phyloP scores from a whole-genome alignment of 2,888 invertebrate genomes.

The Aphidius colemani region DNA sequence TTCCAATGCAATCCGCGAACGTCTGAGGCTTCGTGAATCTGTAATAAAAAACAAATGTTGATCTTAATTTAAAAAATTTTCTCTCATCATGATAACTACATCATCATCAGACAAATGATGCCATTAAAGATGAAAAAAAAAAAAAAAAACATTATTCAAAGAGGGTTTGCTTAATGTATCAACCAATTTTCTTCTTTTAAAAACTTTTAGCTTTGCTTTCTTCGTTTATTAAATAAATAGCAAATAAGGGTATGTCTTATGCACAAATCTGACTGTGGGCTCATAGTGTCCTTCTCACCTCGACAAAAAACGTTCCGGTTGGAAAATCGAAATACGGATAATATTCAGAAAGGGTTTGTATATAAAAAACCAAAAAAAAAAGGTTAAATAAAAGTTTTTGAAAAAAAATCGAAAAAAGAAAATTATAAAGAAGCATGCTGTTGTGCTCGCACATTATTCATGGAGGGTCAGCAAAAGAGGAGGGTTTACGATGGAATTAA shows the following conservation, averaged over 20 bases:
- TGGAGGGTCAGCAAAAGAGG: too few species aligned
- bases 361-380: neutral
- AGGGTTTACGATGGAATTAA: conserved; percentile 4
- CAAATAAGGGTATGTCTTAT: too few species aligned
- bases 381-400: neutral
- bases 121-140: neutral
- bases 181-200: too few species aligned
- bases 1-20: conserved; percentile 97
- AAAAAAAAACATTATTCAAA: too few species aligned
- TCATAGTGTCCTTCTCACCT: too few species aligned
- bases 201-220: too few species aligned
- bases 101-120: neutral
- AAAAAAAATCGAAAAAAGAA: neutral
- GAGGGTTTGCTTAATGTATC: too few species aligned
- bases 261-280: too few species aligned
- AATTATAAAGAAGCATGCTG: conserved; percentile 4
- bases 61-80: conserved; percentile 1
- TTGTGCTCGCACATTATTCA: conserved; percentile 15
- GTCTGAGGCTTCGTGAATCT: conserved; percentile 96
- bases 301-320: too few species aligned
- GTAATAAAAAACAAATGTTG: conserved; percentile 61
- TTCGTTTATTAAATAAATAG: too few species aligned
- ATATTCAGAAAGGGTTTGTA: too few species aligned
- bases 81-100: neutral
- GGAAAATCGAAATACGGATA: too few species aligned